Evolutionary conservation across 1,140 invertebrate genomes (phyloP).

Genomic region (Uloborus diversus): DNA sequence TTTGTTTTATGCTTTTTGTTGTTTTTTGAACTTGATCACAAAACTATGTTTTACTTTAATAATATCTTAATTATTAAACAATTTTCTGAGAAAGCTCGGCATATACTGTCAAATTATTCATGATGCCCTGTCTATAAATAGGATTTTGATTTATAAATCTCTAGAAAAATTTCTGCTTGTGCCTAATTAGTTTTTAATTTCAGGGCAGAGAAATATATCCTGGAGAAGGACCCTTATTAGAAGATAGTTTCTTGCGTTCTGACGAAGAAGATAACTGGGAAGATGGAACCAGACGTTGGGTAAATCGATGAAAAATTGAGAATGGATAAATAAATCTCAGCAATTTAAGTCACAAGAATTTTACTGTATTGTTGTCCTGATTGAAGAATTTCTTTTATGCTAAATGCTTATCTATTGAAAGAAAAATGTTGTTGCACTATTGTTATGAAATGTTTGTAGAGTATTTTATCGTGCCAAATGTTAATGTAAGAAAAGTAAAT

Average conservation of each 20-base stretch:
- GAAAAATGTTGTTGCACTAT: slow-evolving; percentile 17
- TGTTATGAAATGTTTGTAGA: slow-evolving; percentile 34
- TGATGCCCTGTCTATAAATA: background rate
- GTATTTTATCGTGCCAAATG: slow-evolving; percentile 43
- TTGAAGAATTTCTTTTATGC: slow-evolving; percentile 27
- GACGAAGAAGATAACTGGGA: slow-evolving; percentile 34
- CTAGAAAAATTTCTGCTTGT: background rate
- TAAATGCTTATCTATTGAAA: background rate
- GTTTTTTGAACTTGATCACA: too few species aligned
- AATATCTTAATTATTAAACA: too few species aligned
- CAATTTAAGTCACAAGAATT: slow-evolving; percentile 2
- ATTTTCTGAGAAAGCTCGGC: too few species aligned
- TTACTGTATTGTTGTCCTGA: slow-evolving; percentile 1
- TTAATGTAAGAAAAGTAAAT: too few species aligned
- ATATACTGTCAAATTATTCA: background rate
- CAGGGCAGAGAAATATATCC: background rate
- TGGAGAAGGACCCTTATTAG: background rate
- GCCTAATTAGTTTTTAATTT: background rate
- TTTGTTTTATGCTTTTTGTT: too few species aligned
- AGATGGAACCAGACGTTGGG: slow-evolving; percentile 43
- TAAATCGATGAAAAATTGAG: slow-evolving; percentile 37
- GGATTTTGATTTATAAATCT: background rate
- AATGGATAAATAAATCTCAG: slow-evolving; percentile 14
- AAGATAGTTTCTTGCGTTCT: background rate
- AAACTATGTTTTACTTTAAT: too few species aligned